A percentile compares a stretch with the other conserved stretches of the same genome.
phyloP scores from a whole-genome alignment of 1,140 invertebrate species.

The Phthorimaea operculella region DNA sequence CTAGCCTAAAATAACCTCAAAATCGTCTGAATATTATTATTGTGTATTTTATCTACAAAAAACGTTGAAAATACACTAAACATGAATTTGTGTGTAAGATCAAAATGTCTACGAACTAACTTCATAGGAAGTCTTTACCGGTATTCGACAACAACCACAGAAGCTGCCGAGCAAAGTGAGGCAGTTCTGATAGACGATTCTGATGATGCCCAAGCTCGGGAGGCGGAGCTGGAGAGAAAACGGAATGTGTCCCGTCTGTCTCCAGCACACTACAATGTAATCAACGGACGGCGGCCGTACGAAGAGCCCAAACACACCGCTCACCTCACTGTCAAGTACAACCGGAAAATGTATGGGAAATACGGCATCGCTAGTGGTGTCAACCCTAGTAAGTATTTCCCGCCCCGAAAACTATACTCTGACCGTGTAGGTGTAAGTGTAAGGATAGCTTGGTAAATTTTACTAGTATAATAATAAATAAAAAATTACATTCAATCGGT shows the following conservation, averaged over 20 bases:
- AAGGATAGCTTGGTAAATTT: no score
- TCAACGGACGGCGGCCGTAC: conserved; percentile 43
- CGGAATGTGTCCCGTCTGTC: conserved; percentile 49
- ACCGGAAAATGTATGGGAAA: conserved; percentile 56
- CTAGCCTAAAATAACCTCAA: neutral
- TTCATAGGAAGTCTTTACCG: conserved; percentile 31
- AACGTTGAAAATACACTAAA: neutral
- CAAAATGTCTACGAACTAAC: conserved; percentile 28
- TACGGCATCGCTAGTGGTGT: conserved; percentile 53
- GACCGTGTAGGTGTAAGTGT: neutral
- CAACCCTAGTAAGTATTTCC: conserved; percentile 59
- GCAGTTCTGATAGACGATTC: conserved; percentile 46
- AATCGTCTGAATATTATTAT: neutral
- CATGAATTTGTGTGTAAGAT: conserved; percentile 48
- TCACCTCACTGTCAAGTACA: conserved; percentile 58
- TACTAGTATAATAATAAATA: no score
- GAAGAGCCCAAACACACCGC: conserved; percentile 35
- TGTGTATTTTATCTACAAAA: neutral
- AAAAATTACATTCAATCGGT: no score
- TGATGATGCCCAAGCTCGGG: conserved; percentile 40
- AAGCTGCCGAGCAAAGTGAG: conserved; percentile 42
- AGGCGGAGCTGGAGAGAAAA: conserved; percentile 49
- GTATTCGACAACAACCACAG: conserved; percentile 35
- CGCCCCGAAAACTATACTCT: no score
- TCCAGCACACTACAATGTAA: conserved; percentile 38